Base-by-base conservation (phyloP, 2,888 invertebrate genomes). In the Pseudococcus longispinus region DNA sequence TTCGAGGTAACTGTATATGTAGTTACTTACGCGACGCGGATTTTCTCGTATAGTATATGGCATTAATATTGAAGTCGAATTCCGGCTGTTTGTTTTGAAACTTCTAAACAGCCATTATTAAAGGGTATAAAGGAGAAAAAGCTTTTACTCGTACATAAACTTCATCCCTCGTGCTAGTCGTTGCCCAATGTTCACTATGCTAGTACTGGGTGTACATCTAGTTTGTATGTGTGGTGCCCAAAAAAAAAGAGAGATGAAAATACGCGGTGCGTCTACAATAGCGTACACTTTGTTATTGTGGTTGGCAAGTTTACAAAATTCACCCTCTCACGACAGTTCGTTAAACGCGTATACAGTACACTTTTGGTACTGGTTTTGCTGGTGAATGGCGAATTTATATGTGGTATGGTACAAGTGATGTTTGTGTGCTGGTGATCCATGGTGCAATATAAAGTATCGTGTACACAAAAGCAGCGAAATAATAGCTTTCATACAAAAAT, bases 241-340 rank as follows among this genome's bases (percentile, higher is more conserved):
- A 29, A 29, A 18, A 70, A 3, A 23, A 65, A 51, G n/a, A 51
- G 15, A 15, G 51, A 15, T n/a, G 60, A 8, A 8, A 23, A 23
- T 60, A 8, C 18, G 70, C 29, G 29, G 20, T 29, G 70, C 77
- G 77, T 80, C 42, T 80, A 70, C 85, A 74, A 84, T 84, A 60
- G 60, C 84, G 20, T 51, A 55, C 85, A 74, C 85, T 85, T 85
- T 70, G 74, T 85, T 85, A 85, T 85, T 85, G 85, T 42, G 85
- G 70, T 85, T 85, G 70, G 85, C 85, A 85, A 70, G 26, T 85
- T 74, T 74, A 85, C 85, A 85, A 85, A 85, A 85, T 85, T 85
- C 74, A 85, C 70, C 85, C 70, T 84, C 42, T 85, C 84, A 13
- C 46, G 74, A 70, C 44, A 70, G 70, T 37, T 74, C 26, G 70